Evolutionary conservation across 2,888 invertebrate species (phyloP).

Genomic region (Synanthedon myopaeformis): DNA sequence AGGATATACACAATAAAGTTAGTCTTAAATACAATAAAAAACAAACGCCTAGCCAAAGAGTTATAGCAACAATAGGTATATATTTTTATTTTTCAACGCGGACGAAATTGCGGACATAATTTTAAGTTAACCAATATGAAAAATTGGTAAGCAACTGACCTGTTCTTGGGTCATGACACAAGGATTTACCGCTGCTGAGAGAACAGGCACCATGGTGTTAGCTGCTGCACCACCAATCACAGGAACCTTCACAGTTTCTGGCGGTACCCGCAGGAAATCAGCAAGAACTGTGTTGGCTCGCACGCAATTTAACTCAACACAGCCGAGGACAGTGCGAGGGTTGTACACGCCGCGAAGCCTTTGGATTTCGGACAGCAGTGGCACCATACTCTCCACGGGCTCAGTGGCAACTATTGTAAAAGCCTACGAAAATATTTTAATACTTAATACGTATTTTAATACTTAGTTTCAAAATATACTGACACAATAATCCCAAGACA

Average conservation of each 20-base stretch:
- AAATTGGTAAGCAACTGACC: conserved; percentile 16
- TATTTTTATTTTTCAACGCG: too few relatives aligned
- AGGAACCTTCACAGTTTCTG: conserved; percentile 73
- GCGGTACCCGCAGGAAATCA: conserved; percentile 72
- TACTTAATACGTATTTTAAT: not conserved
- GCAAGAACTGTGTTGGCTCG: conserved; percentile 78
- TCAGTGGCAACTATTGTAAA: conserved; percentile 57
- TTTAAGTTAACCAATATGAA: not conserved
- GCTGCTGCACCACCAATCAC: conserved; percentile 79
- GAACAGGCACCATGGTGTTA: conserved; percentile 76
- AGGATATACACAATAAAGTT: not conserved
- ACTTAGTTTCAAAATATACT: not conserved
- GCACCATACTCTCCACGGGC: conserved; percentile 78
- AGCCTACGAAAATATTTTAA: conserved; percentile 22
- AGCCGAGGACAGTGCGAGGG: conserved; percentile 68
- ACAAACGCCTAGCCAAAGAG: too few relatives aligned
- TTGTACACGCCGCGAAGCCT: conserved; percentile 60
- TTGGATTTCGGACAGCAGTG: conserved; percentile 76
- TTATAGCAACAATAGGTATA: too few relatives aligned
- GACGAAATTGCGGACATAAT: too few relatives aligned
- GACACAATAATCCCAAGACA: not conserved
- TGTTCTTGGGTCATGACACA: conserved; percentile 58
- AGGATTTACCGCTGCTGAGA: conserved; percentile 73
- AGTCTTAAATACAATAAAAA: too few relatives aligned
- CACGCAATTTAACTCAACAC: conserved; percentile 78